Conservation (phyloP, 2,888 invertebrate genomes). For the Cataglyphis altisquamis region DNA sequence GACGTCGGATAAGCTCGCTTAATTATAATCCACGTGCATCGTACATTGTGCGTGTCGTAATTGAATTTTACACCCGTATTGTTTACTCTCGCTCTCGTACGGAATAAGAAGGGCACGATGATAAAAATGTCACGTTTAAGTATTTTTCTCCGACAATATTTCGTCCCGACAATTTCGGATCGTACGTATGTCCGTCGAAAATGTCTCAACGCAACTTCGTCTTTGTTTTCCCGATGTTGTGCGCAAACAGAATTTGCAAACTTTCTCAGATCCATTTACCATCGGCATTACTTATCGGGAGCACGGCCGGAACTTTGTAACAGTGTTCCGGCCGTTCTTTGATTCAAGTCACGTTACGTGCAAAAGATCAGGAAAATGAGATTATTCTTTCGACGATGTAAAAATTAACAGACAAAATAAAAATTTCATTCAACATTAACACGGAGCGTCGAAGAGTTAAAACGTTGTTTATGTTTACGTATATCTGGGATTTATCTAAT, state of each 20-base stretch:
- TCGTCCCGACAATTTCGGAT: background rate
- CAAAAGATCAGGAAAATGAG: background rate
- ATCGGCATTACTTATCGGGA: constrained; percentile 43
- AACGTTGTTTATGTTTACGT: background rate
- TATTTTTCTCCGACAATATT: background rate
- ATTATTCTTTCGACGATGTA: constrained; percentile 10
- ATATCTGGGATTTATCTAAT: background rate
- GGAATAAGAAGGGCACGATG: background rate
- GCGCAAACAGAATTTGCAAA: constrained; percentile 44
- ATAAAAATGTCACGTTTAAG: background rate
- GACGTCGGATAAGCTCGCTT: constrained; percentile 58
- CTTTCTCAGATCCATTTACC: constrained; percentile 36
- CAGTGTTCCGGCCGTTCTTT: constrained; percentile 12
- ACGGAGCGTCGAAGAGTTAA: background rate
- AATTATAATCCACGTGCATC: constrained; percentile 37
- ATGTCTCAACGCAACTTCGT: background rate
- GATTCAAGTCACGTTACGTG: constrained; percentile 32
- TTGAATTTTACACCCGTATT: constrained; percentile 44
- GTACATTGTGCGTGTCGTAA: constrained; percentile 41
- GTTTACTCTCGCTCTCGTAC: background rate
- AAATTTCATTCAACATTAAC: background rate
- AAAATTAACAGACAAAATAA: constrained; percentile 20
- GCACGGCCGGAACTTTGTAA: constrained; percentile 31
- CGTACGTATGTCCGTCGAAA: constrained; percentile 7
- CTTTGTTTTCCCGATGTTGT: constrained; percentile 23